Evolutionary conservation across 1,140 invertebrate species (phyloP).

Genomic region (Phenacoccus solenopsis): DNA sequence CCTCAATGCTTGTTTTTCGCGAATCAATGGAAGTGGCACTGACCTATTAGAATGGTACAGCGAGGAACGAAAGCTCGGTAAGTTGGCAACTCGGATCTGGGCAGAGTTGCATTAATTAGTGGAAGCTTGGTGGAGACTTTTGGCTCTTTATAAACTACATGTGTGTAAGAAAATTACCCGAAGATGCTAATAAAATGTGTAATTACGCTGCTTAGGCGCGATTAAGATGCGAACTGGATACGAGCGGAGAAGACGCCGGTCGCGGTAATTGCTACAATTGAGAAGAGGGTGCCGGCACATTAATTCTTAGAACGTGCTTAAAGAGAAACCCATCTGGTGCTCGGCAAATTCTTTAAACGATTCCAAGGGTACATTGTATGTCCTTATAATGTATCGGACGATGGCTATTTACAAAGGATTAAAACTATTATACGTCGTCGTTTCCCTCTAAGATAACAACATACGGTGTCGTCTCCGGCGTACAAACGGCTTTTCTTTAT

Average conservation of each 20-base stretch:
- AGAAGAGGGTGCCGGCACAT: not conserved
- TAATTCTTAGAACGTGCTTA: conserved; percentile 12
- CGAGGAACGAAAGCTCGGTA: too few relatives aligned
- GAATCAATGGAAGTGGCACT: too few relatives aligned
- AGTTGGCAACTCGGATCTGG: too few relatives aligned
- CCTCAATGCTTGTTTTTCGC: too few relatives aligned
- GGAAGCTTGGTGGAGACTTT: too few relatives aligned
- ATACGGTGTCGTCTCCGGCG: not conserved
- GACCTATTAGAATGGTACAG: too few relatives aligned
- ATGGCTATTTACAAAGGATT: conserved; percentile 18
- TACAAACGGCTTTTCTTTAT: conserved; percentile 6
- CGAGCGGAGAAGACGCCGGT: not conserved
- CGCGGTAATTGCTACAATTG: not conserved
- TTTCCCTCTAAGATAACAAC: conserved; percentile 1
- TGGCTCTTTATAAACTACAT: too few relatives aligned
- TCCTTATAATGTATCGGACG: conserved; percentile 16
- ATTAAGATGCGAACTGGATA: conserved; percentile 14
- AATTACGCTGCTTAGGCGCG: conserved; percentile 1
- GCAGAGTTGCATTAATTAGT: too few relatives aligned
- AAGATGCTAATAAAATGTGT: not conserved
- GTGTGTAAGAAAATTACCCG: not conserved
- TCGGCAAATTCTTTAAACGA: conserved; percentile 16
- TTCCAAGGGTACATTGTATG: not conserved
- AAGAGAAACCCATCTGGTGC: conserved; percentile 7
- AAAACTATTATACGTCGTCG: conserved; percentile 15